These are phyloP conservation scores for Butorides virescens DNA, from an alignment of 2,113 vertebrate species.

Conservation along the genomic window DNA sequence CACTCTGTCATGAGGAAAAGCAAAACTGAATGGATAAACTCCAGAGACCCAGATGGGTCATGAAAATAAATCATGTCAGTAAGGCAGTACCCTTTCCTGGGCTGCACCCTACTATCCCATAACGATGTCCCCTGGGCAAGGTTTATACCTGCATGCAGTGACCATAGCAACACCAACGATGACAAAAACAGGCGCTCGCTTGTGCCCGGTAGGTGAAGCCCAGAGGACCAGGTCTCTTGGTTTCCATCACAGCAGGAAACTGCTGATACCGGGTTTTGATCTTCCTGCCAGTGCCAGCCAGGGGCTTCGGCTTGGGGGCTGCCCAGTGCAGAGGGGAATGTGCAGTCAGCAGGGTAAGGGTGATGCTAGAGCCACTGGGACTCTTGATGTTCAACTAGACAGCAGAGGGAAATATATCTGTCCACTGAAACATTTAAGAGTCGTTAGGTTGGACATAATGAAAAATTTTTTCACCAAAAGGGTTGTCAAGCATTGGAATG, in stretches of 20 bases:
- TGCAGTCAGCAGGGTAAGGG: neutral
- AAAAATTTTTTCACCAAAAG: too few relatives aligned
- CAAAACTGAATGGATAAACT: neutral
- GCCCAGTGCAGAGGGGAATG: neutral
- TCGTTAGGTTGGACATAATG: neutral
- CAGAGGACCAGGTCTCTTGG: neutral
- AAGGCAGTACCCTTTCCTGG: neutral
- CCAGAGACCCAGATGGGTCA: neutral
- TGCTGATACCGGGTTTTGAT: accelerated
- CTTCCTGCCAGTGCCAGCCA: neutral
- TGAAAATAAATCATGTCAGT: neutral
- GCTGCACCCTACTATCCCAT: neutral
- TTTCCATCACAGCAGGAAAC: neutral
- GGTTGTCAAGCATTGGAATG: too few relatives aligned
- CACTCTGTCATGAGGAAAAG: neutral
- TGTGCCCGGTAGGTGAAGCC: neutral
- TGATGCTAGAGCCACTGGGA: neutral
- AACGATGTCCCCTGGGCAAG: neutral
- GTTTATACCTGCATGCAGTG: slow-evolving; percentile 21
- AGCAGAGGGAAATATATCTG: neutral
- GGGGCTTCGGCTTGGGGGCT: neutral
- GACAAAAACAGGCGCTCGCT: neutral
- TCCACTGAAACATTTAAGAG: neutral
- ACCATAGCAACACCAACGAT: neutral
- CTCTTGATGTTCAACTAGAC: neutral